Evolutionary conservation across 2,888 invertebrate genomes (phyloP), one percentile per base, ranked within the genome.

Genomic region (Ichneumon xanthorius): DNA sequence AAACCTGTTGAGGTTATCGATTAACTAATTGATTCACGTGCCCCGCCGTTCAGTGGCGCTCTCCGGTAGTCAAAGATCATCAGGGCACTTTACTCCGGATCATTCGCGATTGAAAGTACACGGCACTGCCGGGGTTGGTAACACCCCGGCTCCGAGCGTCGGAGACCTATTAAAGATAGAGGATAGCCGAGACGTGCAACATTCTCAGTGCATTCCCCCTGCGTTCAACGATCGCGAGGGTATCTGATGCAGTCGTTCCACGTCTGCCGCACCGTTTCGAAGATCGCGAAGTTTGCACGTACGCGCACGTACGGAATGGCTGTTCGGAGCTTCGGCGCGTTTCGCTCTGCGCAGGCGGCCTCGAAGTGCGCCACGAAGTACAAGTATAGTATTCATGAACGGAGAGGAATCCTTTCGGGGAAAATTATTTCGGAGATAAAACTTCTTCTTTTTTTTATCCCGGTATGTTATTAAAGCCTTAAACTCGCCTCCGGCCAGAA

Each of bases 231-330:
- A 85, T 89, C 91, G 90, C 89, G 86, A 87, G 88, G 87, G 89
- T 91, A 90, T 90, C 90, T 88, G 89, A 90, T 90, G 76, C 75
- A 89, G 89, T 89, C 90, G 88, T 87, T 86, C 86, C 86, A 87
- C 87, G 90, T 90, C 90, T 90, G 89, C 90, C 87, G 84, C 70
- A 82, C 85, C 86, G 81, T 70, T 70, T 48, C 61, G 50, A 48
- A n/a, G 48, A 48, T 75, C 68, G 67, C 70, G 26, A 65, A 30
- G 78, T 63, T 53, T 40, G 40, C 30, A 48, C 53, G 33, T 45
- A 55, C 67, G 37, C 30, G 48, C 30, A 67, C 53, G 65, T 33
- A 58, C 65, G 19, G 63, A 68, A 78, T 16, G 67, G 77, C 82
- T 55, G 61, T 37, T 86, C 73, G 80, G 82, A 80, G 82, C 79